Conservation (phyloP, 2,113 vertebrate species). For the Sapayoa aenigma region DNA sequence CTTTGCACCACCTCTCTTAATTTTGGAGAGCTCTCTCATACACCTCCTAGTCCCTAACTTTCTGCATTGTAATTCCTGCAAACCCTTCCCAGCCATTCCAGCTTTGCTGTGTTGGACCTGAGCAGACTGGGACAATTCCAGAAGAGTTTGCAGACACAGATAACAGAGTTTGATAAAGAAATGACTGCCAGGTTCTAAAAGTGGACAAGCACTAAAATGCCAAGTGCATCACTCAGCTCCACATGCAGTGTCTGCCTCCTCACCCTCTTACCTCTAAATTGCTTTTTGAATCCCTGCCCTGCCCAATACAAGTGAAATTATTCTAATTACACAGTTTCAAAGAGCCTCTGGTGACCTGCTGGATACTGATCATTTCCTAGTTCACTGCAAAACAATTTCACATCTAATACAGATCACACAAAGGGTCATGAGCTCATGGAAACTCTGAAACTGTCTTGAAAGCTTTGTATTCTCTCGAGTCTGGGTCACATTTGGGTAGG, state of each 20-base stretch:
- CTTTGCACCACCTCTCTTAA: background rate
- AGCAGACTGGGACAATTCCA: background rate
- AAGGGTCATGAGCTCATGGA: constrained; percentile 10
- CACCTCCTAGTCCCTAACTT: background rate
- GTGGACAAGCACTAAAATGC: background rate
- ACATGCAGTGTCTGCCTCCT: constrained; percentile 4
- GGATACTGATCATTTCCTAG: constrained; percentile 22
- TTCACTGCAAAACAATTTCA: constrained; percentile 40
- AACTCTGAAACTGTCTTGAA: background rate
- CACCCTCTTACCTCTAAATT: constrained; percentile 2
- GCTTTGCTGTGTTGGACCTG: background rate
- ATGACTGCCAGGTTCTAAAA: background rate
- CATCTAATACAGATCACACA: background rate
- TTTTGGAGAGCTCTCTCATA: background rate
- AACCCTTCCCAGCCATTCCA: background rate
- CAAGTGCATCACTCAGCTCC: background rate
- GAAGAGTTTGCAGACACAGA: background rate
- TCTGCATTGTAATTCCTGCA: background rate
- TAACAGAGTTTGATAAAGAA: background rate
- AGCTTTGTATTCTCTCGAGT: background rate
- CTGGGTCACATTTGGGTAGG: background rate
- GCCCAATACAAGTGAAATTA: constrained; percentile 7
- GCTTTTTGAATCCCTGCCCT: constrained; percentile 29
- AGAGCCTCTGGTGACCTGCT: constrained; percentile 10
- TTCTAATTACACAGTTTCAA: background rate